A percentile compares a stretch with the other conserved stretches of the same genome.
These are phyloP conservation scores for Latrodectus geometricus DNA, from an alignment of 1,140 invertebrate species.

Conservation along the genomic window DNA sequence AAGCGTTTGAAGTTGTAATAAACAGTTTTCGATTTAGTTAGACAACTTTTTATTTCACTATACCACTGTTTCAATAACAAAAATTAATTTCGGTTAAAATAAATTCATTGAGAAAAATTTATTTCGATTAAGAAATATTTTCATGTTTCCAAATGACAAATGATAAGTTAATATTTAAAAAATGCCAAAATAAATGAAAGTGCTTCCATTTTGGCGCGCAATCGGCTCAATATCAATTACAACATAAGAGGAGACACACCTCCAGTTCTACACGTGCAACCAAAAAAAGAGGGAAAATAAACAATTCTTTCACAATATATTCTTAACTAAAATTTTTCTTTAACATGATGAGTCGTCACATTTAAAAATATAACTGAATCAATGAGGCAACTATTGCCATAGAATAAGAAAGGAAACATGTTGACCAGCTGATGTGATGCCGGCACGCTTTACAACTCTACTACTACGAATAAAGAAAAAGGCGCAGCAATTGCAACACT, in stretches of 20 bases:
- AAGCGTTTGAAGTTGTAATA: too few species aligned
- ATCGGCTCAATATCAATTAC: neutral
- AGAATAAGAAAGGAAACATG: neutral
- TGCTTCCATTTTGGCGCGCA: neutral
- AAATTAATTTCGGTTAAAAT: too few species aligned
- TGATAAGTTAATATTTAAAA: too few species aligned
- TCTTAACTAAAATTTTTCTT: neutral
- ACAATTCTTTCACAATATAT: too few species aligned
- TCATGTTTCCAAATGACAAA: too few species aligned
- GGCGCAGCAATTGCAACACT: constrained; percentile 30
- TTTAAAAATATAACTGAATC: neutral
- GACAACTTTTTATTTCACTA: too few species aligned
- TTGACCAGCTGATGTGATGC: constrained; percentile 42
- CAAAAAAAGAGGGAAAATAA: too few species aligned
- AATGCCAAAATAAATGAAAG: too few species aligned
- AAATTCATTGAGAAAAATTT: too few species aligned
- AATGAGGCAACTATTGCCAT: neutral
- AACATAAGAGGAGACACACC: neutral
- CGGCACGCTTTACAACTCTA: constrained; percentile 43
- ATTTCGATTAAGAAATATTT: too few species aligned
- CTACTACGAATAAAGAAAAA: constrained; percentile 48
- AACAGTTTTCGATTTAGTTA: too few species aligned
- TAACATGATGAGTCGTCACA: neutral
- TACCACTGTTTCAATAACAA: too few species aligned
- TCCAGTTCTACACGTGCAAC: neutral